Conservation (phyloP, 2,888 invertebrate genomes). For the Microchrysa polita region DNA sequence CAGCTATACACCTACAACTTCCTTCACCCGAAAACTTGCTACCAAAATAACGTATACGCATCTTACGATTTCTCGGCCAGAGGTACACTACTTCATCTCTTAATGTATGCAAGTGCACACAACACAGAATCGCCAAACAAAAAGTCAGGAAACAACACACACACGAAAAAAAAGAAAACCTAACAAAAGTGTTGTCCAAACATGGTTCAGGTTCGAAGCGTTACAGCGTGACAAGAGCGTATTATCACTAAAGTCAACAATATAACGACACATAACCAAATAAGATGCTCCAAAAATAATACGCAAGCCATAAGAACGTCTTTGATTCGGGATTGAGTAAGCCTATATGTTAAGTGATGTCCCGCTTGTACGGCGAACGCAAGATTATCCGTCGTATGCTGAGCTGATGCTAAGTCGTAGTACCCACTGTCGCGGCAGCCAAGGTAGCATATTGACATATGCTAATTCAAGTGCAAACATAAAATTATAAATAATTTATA, state of each 20-base stretch:
- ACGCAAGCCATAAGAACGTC: constrained; percentile 18
- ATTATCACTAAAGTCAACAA: constrained; percentile 44
- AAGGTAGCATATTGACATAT: constrained; percentile 51
- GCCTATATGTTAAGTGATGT: constrained; percentile 12
- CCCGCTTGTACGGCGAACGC: constrained; percentile 18
- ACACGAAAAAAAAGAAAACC: constrained; percentile 28
- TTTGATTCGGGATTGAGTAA: constrained; percentile 4
- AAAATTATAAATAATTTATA: constrained; percentile 51
- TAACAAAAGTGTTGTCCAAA: constrained; percentile 38
- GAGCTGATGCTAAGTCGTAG: constrained; percentile 10
- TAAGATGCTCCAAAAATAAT: constrained; percentile 33
- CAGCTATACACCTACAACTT: constrained; percentile 43
- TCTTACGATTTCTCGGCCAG: constrained; percentile 22
- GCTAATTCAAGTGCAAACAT: constrained; percentile 51
- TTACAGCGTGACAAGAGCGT: constrained; percentile 44
- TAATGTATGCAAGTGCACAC: constrained; percentile 29
- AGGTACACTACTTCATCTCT: constrained; percentile 11
- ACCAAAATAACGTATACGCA: constrained; percentile 36
- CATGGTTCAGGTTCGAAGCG: constrained; percentile 30
- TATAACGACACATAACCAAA: constrained; percentile 36
- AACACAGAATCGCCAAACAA: neutral
- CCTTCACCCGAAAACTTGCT: constrained; percentile 25
- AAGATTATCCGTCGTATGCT: neutral
- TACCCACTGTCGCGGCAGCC: constrained; percentile 18
- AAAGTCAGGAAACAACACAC: neutral